phyloP scores from a whole-genome alignment of 2,888 invertebrate genomes.

The Cataglyphis altisquamis region DNA sequence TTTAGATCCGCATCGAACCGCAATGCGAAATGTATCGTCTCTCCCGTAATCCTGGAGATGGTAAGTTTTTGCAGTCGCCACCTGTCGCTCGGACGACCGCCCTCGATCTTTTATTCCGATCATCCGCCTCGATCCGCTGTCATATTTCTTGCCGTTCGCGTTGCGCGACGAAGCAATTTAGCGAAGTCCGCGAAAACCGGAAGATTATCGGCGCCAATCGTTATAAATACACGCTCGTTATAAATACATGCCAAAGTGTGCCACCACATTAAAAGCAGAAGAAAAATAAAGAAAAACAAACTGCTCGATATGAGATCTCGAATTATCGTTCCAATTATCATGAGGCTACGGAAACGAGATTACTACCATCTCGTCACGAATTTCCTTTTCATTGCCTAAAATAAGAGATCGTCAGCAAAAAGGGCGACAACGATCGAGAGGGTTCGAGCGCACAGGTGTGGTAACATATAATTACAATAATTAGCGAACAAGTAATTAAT shows the following conservation, averaged over 20 bases:
- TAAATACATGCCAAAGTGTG: background rate
- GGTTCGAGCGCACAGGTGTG: slow-evolving; percentile 74
- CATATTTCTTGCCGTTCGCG: slow-evolving; percentile 80
- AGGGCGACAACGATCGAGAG: slow-evolving; percentile 29
- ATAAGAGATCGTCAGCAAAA: slow-evolving; percentile 22
- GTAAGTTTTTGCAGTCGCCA: slow-evolving; percentile 79
- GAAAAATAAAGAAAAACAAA: slow-evolving; percentile 11
- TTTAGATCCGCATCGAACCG: background rate
- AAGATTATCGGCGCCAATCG: slow-evolving; percentile 12
- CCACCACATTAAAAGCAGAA: slow-evolving; percentile 35
- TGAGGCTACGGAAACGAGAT: slow-evolving; percentile 62
- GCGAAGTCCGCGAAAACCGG: slow-evolving; percentile 49
- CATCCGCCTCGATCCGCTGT: slow-evolving; percentile 79
- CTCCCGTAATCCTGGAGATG: slow-evolving; percentile 78
- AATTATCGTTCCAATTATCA: slow-evolving; percentile 55
- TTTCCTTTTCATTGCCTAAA: slow-evolving; percentile 4
- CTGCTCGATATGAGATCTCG: slow-evolving; percentile 35
- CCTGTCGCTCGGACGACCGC: slow-evolving; percentile 79
- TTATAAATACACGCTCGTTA: background rate
- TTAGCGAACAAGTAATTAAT: slow-evolving; percentile 83
- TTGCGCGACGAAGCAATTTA: slow-evolving; percentile 80
- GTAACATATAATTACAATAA: slow-evolving; percentile 82
- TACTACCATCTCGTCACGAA: slow-evolving; percentile 56
- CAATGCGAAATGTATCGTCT: slow-evolving; percentile 40
- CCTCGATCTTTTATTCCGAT: slow-evolving; percentile 80